These are phyloP conservation scores for Bryconaethiops microstoma DNA, from an alignment of 2,797 vertebrate genomes.

Conservation along the genomic window DNA sequence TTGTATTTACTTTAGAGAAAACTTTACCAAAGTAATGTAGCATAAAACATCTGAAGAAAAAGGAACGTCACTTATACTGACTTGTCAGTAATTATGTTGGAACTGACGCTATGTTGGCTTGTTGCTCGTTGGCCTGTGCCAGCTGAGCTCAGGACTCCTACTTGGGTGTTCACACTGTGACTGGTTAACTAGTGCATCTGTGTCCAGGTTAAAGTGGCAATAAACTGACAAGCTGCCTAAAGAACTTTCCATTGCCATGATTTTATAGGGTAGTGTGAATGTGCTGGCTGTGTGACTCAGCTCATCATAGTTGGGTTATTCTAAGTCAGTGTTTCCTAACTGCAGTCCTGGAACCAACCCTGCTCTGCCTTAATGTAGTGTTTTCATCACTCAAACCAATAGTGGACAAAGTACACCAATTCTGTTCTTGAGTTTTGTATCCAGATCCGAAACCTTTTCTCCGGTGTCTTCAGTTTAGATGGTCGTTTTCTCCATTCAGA, in stretches of 20 bases:
- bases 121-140: slow-evolving; percentile 11
- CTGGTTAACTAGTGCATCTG: not conserved
- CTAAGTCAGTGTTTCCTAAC: not conserved
- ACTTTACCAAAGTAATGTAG: too few relatives aligned
- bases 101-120: slow-evolving; percentile 3
- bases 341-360: not conserved
- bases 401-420: not conserved
- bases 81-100: not conserved
- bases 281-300: not conserved
- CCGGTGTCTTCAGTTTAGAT: too few relatives aligned
- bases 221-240: slow-evolving; percentile 64
- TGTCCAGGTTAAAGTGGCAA: slow-evolving; percentile 56
- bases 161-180: slow-evolving; percentile 27
- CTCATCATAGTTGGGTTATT: slow-evolving; percentile 23
- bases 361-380: not conserved
- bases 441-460: too few relatives aligned
- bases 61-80: too few relatives aligned
- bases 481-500: too few relatives aligned
- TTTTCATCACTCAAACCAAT: not conserved
- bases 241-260: slow-evolving; percentile 46
- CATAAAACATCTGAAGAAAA: too few relatives aligned
- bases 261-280: slow-evolving; percentile 37
- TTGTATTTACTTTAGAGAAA: too few relatives aligned
- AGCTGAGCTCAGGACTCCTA: slow-evolving; percentile 47
- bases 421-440: too few relatives aligned